phyloP scores from a whole-genome alignment of 2,113 vertebrate species.

The Solenodon paradoxus region DNA sequence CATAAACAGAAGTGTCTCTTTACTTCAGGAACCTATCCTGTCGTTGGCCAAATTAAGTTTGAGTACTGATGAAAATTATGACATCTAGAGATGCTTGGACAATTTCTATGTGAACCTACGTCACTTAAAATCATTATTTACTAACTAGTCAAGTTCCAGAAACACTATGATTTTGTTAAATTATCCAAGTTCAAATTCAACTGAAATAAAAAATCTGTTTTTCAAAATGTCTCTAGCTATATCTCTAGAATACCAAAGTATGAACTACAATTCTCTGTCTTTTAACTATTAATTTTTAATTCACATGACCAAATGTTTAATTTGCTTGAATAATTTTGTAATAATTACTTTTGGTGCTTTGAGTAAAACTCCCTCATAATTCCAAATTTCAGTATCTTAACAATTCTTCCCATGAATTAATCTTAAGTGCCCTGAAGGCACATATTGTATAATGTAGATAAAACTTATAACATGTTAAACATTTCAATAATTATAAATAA shows the following conservation, averaged over 20 bases:
- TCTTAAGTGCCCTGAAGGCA: not conserved
- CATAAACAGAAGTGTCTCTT: not conserved
- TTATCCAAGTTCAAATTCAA: not conserved
- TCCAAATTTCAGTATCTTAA: not conserved
- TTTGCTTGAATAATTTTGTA: not conserved
- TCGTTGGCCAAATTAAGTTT: not conserved
- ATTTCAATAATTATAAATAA: not conserved
- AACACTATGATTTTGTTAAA: not conserved
- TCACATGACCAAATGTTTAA: not conserved
- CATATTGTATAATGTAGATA: not conserved
- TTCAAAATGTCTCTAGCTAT: not conserved
- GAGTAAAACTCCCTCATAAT: not conserved
- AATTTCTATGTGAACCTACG: not conserved
- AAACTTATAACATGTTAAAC: not conserved
- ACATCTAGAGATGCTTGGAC: not conserved
- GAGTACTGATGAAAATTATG: not conserved
- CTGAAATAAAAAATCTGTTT: not conserved
- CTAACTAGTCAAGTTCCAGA: not conserved
- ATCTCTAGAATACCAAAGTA: not conserved
- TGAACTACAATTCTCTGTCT: not conserved
- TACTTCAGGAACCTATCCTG: not conserved
- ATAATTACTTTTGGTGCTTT: not conserved
- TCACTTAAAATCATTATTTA: not conserved
- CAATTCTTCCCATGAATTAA: not conserved
- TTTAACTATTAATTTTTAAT: not conserved